Percentiles rank a stretch among this genome's conserved stretches.
Conservation (phyloP, 2,888 invertebrate genomes). For the Reticulitermes lucifugus region DNA sequence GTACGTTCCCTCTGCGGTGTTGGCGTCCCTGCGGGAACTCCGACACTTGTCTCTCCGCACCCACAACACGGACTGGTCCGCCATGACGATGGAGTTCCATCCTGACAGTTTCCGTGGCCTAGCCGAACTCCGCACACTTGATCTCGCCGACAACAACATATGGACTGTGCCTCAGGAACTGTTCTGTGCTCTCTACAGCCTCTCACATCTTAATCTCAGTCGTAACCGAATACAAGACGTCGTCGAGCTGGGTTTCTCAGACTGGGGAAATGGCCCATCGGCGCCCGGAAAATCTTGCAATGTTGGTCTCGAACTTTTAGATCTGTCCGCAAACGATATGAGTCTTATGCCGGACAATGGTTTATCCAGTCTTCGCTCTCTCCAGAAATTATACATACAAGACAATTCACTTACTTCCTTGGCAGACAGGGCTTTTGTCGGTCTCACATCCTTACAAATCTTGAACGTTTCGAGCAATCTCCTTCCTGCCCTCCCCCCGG, state of each 20-base stretch:
- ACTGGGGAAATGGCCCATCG: constrained; percentile 70
- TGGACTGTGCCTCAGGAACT: constrained; percentile 59
- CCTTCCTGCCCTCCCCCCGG: constrained; percentile 80
- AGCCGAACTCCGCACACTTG: constrained; percentile 58
- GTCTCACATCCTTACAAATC: constrained; percentile 74
- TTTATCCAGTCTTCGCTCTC: constrained; percentile 75
- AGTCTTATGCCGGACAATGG: constrained; percentile 77
- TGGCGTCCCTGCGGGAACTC: constrained; percentile 75
- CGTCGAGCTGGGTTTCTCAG: constrained; percentile 79
- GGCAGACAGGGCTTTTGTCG: constrained; percentile 80
- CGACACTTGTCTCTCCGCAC: constrained; percentile 76
- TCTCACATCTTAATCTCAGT: constrained; percentile 78
- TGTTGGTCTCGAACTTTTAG: constrained; percentile 75
- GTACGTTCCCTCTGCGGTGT: constrained; percentile 76
- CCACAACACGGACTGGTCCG: constrained; percentile 84
- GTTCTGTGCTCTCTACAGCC: constrained; percentile 77
- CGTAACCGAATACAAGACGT: constrained; percentile 84
- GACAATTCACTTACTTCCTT: constrained; percentile 81
- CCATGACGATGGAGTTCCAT: constrained; percentile 81
- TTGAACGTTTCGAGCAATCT: constrained; percentile 85
- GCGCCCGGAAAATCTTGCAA: constrained; percentile 76
- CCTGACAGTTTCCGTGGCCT: constrained; percentile 68
- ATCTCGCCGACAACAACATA: constrained; percentile 60
- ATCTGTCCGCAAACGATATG: constrained; percentile 81
- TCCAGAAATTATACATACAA: constrained; percentile 78